A percentile compares a stretch with the other conserved stretches of the same genome.
These are phyloP conservation scores for Zaprionus camerounensis DNA, from an alignment of 1,140 invertebrate genomes.

Conservation along the genomic window DNA sequence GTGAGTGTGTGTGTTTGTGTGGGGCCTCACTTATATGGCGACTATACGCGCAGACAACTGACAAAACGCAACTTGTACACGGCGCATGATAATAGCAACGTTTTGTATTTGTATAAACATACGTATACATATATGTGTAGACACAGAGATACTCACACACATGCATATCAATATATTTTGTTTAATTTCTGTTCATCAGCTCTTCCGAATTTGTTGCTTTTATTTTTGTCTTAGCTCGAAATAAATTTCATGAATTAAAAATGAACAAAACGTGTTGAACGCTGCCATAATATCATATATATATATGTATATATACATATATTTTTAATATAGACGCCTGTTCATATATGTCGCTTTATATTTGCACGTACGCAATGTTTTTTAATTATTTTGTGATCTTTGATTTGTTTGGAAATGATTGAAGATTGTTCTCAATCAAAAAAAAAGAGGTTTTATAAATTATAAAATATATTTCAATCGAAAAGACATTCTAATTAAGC, in stretches of 20 bases:
- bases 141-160: neutral
- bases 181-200: conserved; percentile 33
- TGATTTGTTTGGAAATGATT: neutral
- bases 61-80: conserved; percentile 39
- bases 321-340: conserved; percentile 12
- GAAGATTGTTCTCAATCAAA: neutral
- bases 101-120: conserved; percentile 9
- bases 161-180: conserved; percentile 3
- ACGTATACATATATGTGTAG: neutral
- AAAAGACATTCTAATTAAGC: neutral
- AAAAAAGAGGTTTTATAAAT: neutral
- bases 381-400: neutral
- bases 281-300: conserved; percentile 32
- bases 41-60: conserved; percentile 28
- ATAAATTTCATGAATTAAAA: conserved; percentile 80
- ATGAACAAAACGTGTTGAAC: conserved; percentile 72
- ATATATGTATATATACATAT: conserved; percentile 31
- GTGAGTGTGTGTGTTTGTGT: conserved; percentile 7
- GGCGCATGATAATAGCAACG: neutral
- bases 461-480: neutral
- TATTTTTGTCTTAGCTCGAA: conserved; percentile 61
- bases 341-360: conserved; percentile 17
- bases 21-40: neutral
- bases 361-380: conserved; percentile 4
- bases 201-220: conserved; percentile 39